Conservation (phyloP, 2,797 vertebrate species). For the Mallotus villosus region DNA sequence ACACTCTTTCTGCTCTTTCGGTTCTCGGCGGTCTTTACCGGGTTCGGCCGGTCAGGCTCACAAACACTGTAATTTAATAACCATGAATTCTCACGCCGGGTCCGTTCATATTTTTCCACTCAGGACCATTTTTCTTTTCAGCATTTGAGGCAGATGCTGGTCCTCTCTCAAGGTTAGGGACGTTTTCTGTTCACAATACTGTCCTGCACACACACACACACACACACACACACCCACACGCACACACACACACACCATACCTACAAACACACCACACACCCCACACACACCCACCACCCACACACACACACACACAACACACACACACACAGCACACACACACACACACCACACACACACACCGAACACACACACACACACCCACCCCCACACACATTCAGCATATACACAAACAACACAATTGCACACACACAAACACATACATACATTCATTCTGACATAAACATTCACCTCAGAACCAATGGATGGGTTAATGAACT, state of each 20-base stretch:
- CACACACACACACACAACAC: constrained; percentile 50
- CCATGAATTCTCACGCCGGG: constrained; percentile 39
- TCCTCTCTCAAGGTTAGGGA: constrained; percentile 64
- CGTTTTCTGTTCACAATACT: constrained; percentile 47
- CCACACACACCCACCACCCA: constrained; percentile 24
- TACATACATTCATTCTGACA: constrained; percentile 27
- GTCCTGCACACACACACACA: constrained; percentile 34
- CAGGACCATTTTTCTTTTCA: constrained; percentile 75
- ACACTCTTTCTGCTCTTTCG: constrained; percentile 53
- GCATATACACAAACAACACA: no score
- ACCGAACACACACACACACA: constrained; percentile 65
- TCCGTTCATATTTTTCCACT: constrained; percentile 69
- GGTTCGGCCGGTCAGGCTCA: constrained; percentile 58
- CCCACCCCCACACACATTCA: no score
- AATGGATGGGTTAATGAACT: no score
- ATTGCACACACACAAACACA: constrained; percentile 59
- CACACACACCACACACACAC: no score
- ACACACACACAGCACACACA: no score
- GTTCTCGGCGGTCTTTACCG: no score
- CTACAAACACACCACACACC: background rate
- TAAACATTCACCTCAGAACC: no score
- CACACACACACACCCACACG: no score
- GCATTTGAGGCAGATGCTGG: constrained; percentile 67
- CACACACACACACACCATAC: constrained; percentile 2
- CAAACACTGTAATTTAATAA: constrained; percentile 66